Evolutionary conservation across 2,888 invertebrate species (phyloP).

Genomic region (Embidobia sp.): DNA sequence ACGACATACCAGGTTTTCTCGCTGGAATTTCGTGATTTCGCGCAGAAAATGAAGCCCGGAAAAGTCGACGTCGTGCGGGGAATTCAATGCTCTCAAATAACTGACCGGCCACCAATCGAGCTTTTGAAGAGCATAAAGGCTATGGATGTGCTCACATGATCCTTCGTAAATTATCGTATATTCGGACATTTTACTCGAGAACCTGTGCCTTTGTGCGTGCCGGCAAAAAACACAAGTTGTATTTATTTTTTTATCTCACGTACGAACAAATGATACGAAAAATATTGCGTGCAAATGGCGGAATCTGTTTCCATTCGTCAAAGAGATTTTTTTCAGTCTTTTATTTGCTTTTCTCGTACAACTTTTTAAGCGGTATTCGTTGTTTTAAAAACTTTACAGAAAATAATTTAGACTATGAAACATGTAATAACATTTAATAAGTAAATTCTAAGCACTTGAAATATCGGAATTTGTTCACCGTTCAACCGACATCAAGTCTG

Average conservation of each 20-base stretch:
- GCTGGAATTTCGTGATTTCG: constrained; percentile 73
- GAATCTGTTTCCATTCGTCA: not conserved
- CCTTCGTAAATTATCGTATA: constrained; percentile 44
- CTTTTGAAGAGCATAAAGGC: constrained; percentile 35
- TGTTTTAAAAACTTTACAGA: too few species aligned
- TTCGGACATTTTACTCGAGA: constrained; percentile 39
- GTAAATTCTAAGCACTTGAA: too few species aligned
- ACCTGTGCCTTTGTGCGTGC: constrained; percentile 18
- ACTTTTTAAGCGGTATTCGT: not conserved
- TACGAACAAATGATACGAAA: constrained; percentile 5
- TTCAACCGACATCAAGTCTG: too few species aligned
- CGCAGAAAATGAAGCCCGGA: constrained; percentile 71
- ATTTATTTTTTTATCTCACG: constrained; percentile 10
- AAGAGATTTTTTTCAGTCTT: not conserved
- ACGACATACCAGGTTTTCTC: constrained; percentile 68
- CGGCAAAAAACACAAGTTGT: constrained; percentile 5
- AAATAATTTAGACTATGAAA: too few species aligned
- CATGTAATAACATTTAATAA: too few species aligned
- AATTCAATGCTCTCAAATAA: constrained; percentile 63
- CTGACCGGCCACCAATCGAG: constrained; percentile 52
- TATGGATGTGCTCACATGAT: constrained; percentile 37
- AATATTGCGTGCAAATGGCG: constrained; percentile 10
- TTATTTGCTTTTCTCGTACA: too few species aligned
- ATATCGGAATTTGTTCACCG: too few species aligned
- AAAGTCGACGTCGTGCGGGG: constrained; percentile 69